Evolutionary conservation across 2,797 vertebrate species (phyloP).

Genomic region (Acrossocheilus wenchowensis): DNA sequence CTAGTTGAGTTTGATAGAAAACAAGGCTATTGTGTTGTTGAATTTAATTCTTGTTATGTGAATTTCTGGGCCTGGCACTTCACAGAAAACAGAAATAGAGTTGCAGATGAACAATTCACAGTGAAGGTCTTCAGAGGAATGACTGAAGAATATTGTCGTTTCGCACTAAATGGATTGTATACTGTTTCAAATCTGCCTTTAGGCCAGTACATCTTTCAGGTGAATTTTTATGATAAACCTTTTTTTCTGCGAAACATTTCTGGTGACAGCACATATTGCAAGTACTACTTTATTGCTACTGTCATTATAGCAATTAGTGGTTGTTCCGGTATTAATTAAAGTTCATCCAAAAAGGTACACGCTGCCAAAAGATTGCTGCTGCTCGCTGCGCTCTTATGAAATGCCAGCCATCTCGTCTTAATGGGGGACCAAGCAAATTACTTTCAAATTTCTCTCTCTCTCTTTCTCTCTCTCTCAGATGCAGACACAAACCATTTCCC

Average conservation of each 20-base stretch:
- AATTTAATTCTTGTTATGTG: background rate
- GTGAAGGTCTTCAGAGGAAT: background rate
- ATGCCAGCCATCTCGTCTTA: conserved; percentile 39
- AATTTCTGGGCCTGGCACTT: background rate
- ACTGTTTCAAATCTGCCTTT: background rate
- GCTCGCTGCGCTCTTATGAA: conserved; percentile 26
- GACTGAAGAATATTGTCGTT: background rate
- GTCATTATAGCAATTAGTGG: conserved; percentile 34
- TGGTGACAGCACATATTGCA: conserved; percentile 6
- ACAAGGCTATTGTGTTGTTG: conserved; percentile 3
- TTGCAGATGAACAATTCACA: background rate
- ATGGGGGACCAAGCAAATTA: conserved; percentile 46
- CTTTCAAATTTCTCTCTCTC: background rate
- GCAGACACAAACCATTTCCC: conserved; percentile 46
- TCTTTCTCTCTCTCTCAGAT: conserved; percentile 10
- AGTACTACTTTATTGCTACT: conserved; percentile 34
- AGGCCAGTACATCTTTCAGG: background rate
- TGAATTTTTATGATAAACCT: background rate
- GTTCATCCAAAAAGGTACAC: conserved; percentile 10
- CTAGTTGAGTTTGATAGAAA: background rate
- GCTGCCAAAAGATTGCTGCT: conserved; percentile 37
- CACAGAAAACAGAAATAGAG: background rate
- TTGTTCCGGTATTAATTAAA: conserved; percentile 34
- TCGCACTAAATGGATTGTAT: background rate
- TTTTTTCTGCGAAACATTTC: background rate